A percentile compares a stretch with the other conserved stretches of the same genome.
Evolutionary conservation across 2,113 vertebrate species (phyloP).

Genomic region (Entomyzon cyanotis): DNA sequence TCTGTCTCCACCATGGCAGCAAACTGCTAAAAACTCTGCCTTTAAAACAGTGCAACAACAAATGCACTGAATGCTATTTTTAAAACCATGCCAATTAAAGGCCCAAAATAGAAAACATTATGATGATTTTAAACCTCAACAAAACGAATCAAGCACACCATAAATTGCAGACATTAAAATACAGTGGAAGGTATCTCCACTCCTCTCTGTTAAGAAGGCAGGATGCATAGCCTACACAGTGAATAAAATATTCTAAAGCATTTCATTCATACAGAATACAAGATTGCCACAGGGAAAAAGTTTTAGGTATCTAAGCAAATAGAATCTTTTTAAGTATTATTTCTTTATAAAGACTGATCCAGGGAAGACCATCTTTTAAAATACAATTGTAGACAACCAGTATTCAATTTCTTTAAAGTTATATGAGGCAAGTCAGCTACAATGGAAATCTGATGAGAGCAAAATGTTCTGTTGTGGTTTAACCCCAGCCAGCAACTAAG

Average conservation of each 20-base stretch:
- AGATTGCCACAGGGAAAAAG: neutral
- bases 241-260: neutral
- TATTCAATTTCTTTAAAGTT: neutral
- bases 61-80: neutral
- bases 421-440: neutral
- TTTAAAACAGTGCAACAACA: neutral
- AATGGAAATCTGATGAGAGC: neutral
- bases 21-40: neutral
- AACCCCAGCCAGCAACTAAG: neutral
- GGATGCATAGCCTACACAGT: neutral
- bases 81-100: neutral
- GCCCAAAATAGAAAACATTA: neutral
- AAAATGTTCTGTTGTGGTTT: neutral
- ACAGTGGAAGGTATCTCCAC: neutral
- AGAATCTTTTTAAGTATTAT: neutral
- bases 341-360: neutral
- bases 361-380: neutral
- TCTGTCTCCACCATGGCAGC: neutral
- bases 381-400: neutral
- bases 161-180: neutral
- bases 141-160: neutral
- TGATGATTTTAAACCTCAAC: conserved; percentile 12
- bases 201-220: neutral
- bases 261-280: neutral
- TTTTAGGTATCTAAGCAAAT: neutral